These are phyloP conservation scores for Agonum fuliginosum DNA, from an alignment of 2,888 invertebrate genomes.

Conservation along the genomic window DNA sequence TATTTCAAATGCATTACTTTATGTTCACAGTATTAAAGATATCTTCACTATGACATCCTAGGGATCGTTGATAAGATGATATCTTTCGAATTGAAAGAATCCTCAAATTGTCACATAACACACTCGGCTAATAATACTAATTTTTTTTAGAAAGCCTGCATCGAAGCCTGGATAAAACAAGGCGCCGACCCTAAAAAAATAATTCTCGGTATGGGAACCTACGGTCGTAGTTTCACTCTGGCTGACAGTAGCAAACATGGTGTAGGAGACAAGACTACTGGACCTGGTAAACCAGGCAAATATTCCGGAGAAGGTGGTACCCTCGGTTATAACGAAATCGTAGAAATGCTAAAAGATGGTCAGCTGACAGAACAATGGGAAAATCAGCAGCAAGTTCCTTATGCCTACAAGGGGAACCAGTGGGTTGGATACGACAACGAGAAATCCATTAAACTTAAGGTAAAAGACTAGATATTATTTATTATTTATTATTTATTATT, in stretches of 20 bases:
- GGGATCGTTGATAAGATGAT: too few relatives aligned
- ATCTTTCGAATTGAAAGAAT: too few relatives aligned
- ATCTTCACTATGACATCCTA: too few relatives aligned
- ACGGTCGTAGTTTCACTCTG: conserved; percentile 82
- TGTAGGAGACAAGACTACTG: conserved; percentile 76
- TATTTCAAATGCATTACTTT: too few relatives aligned
- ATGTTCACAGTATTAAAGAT: too few relatives aligned
- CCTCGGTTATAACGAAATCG: conserved; percentile 84
- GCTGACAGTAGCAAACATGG: conserved; percentile 70
- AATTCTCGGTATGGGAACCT: conserved; percentile 81
- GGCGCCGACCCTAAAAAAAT: conserved; percentile 80
- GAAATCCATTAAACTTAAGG: conserved; percentile 69
- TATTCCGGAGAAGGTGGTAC: conserved; percentile 79
- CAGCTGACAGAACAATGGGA: conserved; percentile 69
- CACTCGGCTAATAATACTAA: too few relatives aligned
- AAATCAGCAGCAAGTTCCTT: conserved; percentile 71
- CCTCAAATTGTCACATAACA: too few relatives aligned
- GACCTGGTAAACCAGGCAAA: conserved; percentile 78
- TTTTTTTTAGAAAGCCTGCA: conserved; percentile 71
- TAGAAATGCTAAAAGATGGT: conserved; percentile 57
- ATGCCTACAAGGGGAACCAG: conserved; percentile 69
- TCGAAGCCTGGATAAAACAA: conserved; percentile 75
- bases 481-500: too few relatives aligned
- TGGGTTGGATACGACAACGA: conserved; percentile 72
- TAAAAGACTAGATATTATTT: too few relatives aligned